A percentile compares a stretch with the other conserved stretches of the same genome.
Evolutionary conservation across 37 sponge, comb jelly and placozoan genomes (phyloP).

Genomic region (Agelas oroides): DNA sequence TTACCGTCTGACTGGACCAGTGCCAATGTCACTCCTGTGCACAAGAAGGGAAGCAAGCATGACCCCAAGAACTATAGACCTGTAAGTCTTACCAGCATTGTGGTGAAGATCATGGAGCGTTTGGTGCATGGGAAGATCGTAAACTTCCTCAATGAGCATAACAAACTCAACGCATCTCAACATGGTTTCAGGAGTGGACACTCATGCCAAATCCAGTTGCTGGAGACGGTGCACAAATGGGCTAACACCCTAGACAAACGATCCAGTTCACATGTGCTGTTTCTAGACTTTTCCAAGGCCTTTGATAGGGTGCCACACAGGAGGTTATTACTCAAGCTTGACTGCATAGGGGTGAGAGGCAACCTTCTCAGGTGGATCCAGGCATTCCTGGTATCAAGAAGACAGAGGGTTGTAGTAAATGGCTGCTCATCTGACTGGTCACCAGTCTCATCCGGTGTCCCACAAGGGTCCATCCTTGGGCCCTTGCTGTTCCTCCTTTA

Average conservation of each 20-base stretch:
- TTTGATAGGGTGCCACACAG: constrained; percentile 42
- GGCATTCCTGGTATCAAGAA: not conserved
- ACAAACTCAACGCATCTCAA: constrained; percentile 12
- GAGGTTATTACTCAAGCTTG: constrained; percentile 23
- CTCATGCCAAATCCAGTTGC: constrained; percentile 46
- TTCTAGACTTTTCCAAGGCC: constrained; percentile 49
- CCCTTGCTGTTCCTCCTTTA: constrained; percentile 46
- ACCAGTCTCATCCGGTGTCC: constrained; percentile 17
- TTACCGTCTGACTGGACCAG: constrained; percentile 46
- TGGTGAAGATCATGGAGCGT: constrained; percentile 14
- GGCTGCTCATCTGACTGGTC: not conserved
- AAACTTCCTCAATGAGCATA: not conserved
- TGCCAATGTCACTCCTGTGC: constrained; percentile 32
- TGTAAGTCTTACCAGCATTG: constrained; percentile 40
- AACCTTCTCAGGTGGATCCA: constrained; percentile 7
- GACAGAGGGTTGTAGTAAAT: constrained; percentile 4
- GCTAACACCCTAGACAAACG: constrained; percentile 11
- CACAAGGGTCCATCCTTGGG: constrained; percentile 45
- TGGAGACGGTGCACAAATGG: constrained; percentile 38
- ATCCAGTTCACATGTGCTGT: constrained; percentile 19
- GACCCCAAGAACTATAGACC: constrained; percentile 22
- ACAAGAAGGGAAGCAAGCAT: constrained; percentile 17
- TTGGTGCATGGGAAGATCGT: constrained; percentile 3
- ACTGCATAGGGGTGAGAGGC: constrained; percentile 15
- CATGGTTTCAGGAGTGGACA: constrained; percentile 32